These are phyloP conservation scores for Drosophila koepferae DNA, from an alignment of 2,888 invertebrate genomes.

Conservation along the genomic window DNA sequence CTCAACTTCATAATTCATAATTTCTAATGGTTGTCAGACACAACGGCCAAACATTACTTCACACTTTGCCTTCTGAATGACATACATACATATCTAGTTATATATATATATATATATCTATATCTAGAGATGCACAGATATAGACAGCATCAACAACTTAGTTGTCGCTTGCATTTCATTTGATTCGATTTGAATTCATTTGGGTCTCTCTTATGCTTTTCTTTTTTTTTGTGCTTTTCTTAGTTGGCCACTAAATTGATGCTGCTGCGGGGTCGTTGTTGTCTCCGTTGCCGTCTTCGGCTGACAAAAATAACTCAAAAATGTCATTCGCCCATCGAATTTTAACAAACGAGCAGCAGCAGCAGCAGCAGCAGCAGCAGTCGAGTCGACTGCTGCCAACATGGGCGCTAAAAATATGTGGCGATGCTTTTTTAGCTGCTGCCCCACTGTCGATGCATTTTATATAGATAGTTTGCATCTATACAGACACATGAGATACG, in stretches of 20 bases:
- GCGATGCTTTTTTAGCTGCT: conserved; percentile 69
- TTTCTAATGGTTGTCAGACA: conserved; percentile 18
- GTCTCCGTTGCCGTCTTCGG: conserved; percentile 47
- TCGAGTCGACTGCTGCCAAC: conserved; percentile 47
- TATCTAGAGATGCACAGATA: conserved; percentile 16
- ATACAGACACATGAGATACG: conserved; percentile 41
- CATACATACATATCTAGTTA: background rate
- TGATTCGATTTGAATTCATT: conserved; percentile 46
- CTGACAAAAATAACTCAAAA: conserved; percentile 82
- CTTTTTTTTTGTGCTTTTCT: background rate
- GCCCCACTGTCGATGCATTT: conserved; percentile 74
- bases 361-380: conserved; percentile 23
- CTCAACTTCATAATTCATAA: conserved; percentile 2
- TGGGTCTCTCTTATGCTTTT: background rate
- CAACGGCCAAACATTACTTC: conserved; percentile 32
- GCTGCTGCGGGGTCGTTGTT: conserved; percentile 41
- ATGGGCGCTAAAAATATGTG: conserved; percentile 77
- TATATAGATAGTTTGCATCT: conserved; percentile 67
- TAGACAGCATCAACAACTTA: conserved; percentile 62
- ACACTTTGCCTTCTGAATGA: conserved; percentile 38
- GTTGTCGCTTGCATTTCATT: conserved; percentile 70
- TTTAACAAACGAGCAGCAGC: conserved; percentile 78
- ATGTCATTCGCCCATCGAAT: conserved; percentile 83
- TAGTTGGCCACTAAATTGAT: conserved; percentile 53
- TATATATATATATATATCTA: background rate